A percentile compares a stretch with the other conserved stretches of the same genome.
These are phyloP conservation scores for Mimas tiliae DNA, from an alignment of 2,888 invertebrate genomes.

Conservation along the genomic window DNA sequence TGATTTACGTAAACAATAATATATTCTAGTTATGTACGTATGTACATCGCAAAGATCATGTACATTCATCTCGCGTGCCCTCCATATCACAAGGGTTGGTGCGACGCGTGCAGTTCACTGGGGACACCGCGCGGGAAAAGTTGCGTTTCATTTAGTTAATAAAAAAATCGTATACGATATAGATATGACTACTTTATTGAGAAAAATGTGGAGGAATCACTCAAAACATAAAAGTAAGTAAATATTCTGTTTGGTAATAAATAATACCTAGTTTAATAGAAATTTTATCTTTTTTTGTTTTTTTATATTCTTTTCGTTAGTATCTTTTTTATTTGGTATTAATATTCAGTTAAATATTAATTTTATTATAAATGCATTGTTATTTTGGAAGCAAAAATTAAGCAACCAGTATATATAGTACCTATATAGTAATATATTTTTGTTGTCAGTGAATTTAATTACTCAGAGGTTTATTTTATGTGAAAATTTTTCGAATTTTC, in stretches of 20 bases:
- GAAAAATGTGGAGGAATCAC: conserved; percentile 87
- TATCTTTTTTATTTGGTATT: too few relatives aligned
- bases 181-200: conserved; percentile 85
- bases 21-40: neutral
- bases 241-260: conserved; percentile 60
- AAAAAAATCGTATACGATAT: conserved; percentile 26
- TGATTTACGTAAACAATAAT: neutral
- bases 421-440: too few relatives aligned
- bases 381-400: too few relatives aligned
- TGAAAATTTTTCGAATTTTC: too few relatives aligned
- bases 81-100: conserved; percentile 58
- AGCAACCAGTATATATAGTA: too few relatives aligned
- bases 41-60: neutral
- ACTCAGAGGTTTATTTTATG: too few relatives aligned
- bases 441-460: too few relatives aligned
- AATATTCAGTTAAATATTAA: too few relatives aligned
- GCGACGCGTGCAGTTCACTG: conserved; percentile 52
- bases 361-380: too few relatives aligned
- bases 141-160: conserved; percentile 41
- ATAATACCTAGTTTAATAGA: conserved; percentile 5
- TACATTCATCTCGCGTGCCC: conserved; percentile 38
- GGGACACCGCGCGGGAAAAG: conserved; percentile 62
- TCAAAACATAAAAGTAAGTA: conserved; percentile 89
- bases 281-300: too few relatives aligned
- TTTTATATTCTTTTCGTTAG: too few relatives aligned